phyloP scores from a whole-genome alignment of 1,140 invertebrate species.

The Lasaia peninsularis region DNA sequence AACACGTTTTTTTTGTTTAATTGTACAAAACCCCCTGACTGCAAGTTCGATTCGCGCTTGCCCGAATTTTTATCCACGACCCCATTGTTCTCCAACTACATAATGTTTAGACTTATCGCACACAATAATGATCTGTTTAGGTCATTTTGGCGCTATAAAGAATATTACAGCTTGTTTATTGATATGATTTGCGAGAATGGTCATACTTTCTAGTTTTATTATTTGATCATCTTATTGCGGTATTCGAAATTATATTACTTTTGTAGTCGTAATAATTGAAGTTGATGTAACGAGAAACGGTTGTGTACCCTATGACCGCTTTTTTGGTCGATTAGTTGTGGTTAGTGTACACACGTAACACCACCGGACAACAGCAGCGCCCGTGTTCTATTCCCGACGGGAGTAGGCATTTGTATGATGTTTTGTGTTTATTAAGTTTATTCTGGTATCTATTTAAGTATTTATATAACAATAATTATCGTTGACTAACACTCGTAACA shows the following conservation, averaged over 20 bases:
- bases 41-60: background rate
- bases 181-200: slow-evolving; percentile 37
- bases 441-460: too few species aligned
- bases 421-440: too few species aligned
- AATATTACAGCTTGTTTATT: slow-evolving; percentile 46
- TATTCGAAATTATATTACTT: background rate
- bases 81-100: slow-evolving; percentile 50
- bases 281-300: background rate
- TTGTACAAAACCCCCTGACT: background rate
- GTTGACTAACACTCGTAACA: too few species aligned
- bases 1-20: too few species aligned
- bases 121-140: slow-evolving; percentile 53
- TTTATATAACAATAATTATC: too few species aligned
- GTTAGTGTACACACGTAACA: too few species aligned
- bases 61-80: slow-evolving; percentile 34
- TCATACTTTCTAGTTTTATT: slow-evolving; percentile 41
- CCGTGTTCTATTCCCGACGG: too few species aligned
- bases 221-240: background rate
- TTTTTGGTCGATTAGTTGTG: too few species aligned
- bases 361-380: too few species aligned
- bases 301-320: background rate
- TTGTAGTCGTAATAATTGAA: background rate
- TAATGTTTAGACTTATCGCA: slow-evolving; percentile 49
- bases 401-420: too few species aligned
- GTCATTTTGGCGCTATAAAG: slow-evolving; percentile 48